Percentiles rank a stretch among this genome's conserved stretches.
Conservation (phyloP, 2,797 vertebrate species). For the Remorina albescens region DNA sequence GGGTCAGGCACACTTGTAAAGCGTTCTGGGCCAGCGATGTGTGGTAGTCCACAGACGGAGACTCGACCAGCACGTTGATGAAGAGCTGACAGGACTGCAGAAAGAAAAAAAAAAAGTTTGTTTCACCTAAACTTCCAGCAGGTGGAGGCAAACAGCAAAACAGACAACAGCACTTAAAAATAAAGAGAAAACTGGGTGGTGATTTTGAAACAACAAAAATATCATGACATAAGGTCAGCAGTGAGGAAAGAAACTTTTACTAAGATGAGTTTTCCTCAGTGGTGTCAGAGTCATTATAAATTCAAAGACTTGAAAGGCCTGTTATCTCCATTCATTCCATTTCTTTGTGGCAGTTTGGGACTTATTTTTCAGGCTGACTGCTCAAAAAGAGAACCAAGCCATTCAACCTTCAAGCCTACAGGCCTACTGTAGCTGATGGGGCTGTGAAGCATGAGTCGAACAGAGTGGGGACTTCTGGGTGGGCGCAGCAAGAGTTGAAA, state of each 20-base stretch:
- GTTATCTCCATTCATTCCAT: conserved; percentile 53
- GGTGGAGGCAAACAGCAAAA: conserved; percentile 57
- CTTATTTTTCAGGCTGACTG: conserved; percentile 61
- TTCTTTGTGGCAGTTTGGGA: conserved; percentile 54
- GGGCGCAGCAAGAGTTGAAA: conserved; percentile 46
- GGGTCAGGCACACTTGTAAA: conserved; percentile 94
- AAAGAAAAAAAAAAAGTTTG: not conserved
- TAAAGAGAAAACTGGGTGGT: not conserved
- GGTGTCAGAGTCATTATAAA: conserved; percentile 60
- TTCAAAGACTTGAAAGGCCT: conserved; percentile 65
- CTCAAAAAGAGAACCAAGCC: conserved; percentile 61
- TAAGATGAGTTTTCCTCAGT: conserved; percentile 52
- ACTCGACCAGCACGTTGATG: conserved; percentile 95
- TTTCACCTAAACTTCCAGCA: conserved; percentile 40
- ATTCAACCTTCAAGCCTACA: conserved; percentile 60
- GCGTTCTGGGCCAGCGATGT: conserved; percentile 95
- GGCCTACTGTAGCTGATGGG: conserved; percentile 23
- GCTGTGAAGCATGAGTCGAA: conserved; percentile 37
- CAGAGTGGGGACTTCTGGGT: conserved; percentile 30
- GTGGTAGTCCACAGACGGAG: conserved; percentile 94
- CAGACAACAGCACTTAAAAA: conserved; percentile 8
- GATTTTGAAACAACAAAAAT: not conserved
- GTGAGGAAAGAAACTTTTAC: conserved; percentile 30
- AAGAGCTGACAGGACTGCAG: conserved; percentile 95
- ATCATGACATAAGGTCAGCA: conserved; percentile 19